These are phyloP conservation scores for Typhlichthys subterraneus DNA, from an alignment of 2,797 vertebrate genomes.

Conservation along the genomic window DNA sequence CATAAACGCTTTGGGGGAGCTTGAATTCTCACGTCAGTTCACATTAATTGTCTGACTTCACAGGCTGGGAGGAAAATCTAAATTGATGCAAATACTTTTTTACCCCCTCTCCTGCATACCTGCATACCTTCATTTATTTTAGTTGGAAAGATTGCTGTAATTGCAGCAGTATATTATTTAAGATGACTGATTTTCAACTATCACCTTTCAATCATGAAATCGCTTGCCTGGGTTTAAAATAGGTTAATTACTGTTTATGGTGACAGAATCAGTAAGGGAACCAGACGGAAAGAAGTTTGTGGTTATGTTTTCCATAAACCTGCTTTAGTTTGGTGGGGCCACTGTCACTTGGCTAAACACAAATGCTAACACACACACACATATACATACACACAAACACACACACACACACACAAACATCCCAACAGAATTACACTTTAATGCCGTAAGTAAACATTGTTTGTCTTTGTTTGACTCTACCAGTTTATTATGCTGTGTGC, in stretches of 20 bases:
- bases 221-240: constrained; percentile 9
- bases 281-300: constrained; percentile 11
- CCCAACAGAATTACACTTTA: neutral
- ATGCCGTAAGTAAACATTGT: constrained; percentile 11
- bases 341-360: neutral
- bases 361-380: neutral
- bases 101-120: neutral
- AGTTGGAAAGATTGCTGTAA: neutral
- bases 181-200: neutral
- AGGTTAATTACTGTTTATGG: constrained; percentile 33
- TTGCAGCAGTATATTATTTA: neutral
- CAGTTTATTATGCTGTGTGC: constrained; percentile 10
- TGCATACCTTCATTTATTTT: neutral
- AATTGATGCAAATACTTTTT: neutral
- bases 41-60: constrained; percentile 1
- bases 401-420: constrained; percentile 3
- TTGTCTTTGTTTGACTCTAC: constrained; percentile 11
- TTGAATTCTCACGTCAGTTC: constrained; percentile 10
- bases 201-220: constrained; percentile 3
- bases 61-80: neutral
- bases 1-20: constrained; percentile 13
- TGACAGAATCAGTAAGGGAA: constrained; percentile 8
- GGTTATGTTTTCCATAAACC: neutral
- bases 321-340: constrained; percentile 2
- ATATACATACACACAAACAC: neutral